Percentiles rank a stretch among this genome's conserved stretches.
Evolutionary conservation across 2,888 invertebrate genomes (phyloP).

Genomic region (Acrobasis consociella): DNA sequence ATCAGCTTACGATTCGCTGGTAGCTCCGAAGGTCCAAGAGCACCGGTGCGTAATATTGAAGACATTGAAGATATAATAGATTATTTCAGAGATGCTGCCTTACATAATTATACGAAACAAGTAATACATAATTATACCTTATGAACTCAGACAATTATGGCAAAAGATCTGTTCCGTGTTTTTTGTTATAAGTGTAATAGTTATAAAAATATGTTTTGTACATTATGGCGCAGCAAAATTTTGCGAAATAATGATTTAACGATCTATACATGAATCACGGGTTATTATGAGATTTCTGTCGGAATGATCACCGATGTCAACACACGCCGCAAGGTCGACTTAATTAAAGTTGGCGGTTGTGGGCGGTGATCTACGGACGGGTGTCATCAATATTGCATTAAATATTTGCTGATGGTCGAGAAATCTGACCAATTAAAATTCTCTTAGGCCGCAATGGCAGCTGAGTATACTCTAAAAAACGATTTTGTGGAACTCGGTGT

Average conservation of each 20-base stretch:
- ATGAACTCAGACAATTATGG: neutral
- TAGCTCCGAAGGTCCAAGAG: conserved; percentile 4
- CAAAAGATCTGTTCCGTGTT: conserved; percentile 1
- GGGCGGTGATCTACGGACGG: neutral
- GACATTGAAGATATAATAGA: neutral
- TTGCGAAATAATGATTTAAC: neutral
- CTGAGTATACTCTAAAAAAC: no score
- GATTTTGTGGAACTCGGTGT: no score
- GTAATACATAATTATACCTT: conserved; percentile 2
- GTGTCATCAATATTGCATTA: conserved; percentile 14
- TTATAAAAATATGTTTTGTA: neutral
- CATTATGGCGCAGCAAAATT: neutral
- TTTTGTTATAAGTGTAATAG: conserved; percentile 1
- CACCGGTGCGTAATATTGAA: conserved; percentile 9
- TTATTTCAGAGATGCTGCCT: neutral
- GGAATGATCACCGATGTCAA: conserved; percentile 13
- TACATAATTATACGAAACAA: conserved; percentile 13
- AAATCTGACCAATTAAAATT: conserved; percentile 4
- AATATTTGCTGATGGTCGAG: conserved; percentile 1
- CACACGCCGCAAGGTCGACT: conserved; percentile 8
- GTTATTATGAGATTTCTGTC: conserved; percentile 7
- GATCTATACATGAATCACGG: conserved; percentile 1
- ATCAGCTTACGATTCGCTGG: conserved; percentile 12
- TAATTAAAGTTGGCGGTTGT: conserved; percentile 13
- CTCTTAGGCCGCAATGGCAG: neutral